Evolutionary conservation across 2,888 invertebrate species (phyloP).

Genomic region (Homarus gammarus): DNA sequence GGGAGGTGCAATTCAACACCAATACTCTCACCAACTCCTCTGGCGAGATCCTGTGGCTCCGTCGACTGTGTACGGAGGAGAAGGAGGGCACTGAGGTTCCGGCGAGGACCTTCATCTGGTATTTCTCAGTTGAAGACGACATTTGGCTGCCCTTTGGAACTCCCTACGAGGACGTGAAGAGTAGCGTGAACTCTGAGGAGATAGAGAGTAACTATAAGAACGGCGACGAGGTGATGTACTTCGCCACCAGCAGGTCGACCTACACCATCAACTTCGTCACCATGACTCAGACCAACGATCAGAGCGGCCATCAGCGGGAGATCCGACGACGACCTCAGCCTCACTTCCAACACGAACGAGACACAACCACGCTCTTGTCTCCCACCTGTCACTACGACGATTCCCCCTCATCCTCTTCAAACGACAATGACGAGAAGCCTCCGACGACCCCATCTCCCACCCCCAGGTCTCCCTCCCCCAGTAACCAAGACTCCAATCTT

Average conservation of each 20-base stretch:
- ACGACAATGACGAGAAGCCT: background rate
- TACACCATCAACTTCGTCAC: slow-evolving; percentile 36
- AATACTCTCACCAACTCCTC: slow-evolving; percentile 10
- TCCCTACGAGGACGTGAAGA: background rate
- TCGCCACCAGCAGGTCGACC: background rate
- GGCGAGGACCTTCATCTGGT: slow-evolving; percentile 12
- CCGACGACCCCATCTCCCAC: background rate
- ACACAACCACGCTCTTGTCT: background rate
- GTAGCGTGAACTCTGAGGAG: slow-evolving; percentile 9
- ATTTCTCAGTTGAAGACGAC: background rate
- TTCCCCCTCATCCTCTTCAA: background rate
- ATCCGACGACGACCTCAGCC: slow-evolving; percentile 34
- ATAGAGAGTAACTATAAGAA: slow-evolving; percentile 38
- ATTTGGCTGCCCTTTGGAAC: slow-evolving; percentile 34
- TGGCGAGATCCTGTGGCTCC: slow-evolving; percentile 14
- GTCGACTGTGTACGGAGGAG: slow-evolving; percentile 34
- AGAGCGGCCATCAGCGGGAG: background rate
- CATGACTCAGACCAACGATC: slow-evolving; percentile 35
- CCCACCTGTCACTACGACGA: background rate
- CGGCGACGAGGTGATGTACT: background rate
- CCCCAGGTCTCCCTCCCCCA: background rate
- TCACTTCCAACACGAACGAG: background rate
- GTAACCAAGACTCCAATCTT: background rate
- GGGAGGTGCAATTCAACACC: slow-evolving; percentile 30
- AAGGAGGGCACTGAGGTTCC: background rate